Base-by-base conservation (phyloP, 1,140 invertebrate species). In the Ceratina calcarata region DNA sequence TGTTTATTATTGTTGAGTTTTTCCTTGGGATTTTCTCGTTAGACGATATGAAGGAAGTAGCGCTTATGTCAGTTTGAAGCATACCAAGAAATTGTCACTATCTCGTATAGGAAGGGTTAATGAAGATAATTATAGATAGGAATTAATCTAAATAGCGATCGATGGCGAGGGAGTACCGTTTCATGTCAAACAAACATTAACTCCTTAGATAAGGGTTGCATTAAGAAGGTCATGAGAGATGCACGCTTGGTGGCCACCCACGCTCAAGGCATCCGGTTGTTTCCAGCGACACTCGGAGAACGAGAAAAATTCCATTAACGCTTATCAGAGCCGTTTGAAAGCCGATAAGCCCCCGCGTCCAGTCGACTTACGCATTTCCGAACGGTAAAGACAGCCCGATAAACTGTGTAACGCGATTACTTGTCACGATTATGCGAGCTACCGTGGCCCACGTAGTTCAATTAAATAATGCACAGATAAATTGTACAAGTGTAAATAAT, bases 251-350 rank as follows among this genome's bases (percentile, higher is more conserved):
- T 53, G 65, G 32, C 65, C 70, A 80, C 45, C 60, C 70, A 58
- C 60, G 51, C 53, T 64, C 24, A 53, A 57, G 27, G 16, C 7
- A 49, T 45, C 20, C 72, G 55, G 69, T 64, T 18, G 49, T 13
- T 74, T 55, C 18, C 55, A 27, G 74, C 22, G 22, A 13, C 57
- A 78, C 49, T 60, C 32, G 45, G 49, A 7, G 66, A 66, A 68
- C 66, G 70, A 84, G 73, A 64, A 79, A 83, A 62, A 83, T 83
- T 83, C 81, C 77, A 83, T 84, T 83, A 83, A 78, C 67, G 55
- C 45, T 83, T 83, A 83, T 83, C 82, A 27, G 20, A 13, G 60
- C 12, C 22, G 32, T 79, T 72, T 32, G 15, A 75, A 75, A 80
- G 61, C 66, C 67, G 83, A 83, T 84, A 84, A 75, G 37, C 20